Evolutionary conservation across 2,797 vertebrate species (phyloP).

Genomic region (Benthosema pterotum): DNA sequence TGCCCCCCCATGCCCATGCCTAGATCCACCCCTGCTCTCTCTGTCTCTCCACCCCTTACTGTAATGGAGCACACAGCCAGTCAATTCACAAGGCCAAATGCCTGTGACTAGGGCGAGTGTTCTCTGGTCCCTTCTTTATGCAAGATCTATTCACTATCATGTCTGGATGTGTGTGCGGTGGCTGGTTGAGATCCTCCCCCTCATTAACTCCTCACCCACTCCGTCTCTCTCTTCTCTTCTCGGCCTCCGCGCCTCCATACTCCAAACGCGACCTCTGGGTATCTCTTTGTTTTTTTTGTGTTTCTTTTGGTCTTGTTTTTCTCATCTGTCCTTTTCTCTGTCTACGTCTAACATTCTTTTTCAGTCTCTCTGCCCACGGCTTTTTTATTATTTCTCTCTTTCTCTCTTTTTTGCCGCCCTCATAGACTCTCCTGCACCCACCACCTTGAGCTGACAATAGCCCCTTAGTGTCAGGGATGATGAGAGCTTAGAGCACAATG

Average conservation of each 20-base stretch:
- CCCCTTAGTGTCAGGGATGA: constrained; percentile 58
- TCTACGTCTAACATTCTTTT: constrained; percentile 17
- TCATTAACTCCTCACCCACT: constrained; percentile 46
- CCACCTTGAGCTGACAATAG: constrained; percentile 65
- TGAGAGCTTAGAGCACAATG: constrained; percentile 51
- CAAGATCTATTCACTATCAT: constrained; percentile 68
- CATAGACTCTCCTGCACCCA: constrained; percentile 53
- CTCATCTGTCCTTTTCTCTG: constrained; percentile 35
- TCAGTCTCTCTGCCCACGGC: constrained; percentile 39
- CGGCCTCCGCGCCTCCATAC: constrained; percentile 10
- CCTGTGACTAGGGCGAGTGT: constrained; percentile 62
- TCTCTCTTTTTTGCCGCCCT: constrained; percentile 13
- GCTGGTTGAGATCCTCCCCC: constrained; percentile 67
- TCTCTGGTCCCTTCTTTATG: constrained; percentile 65
- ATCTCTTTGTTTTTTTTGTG: constrained; percentile 53
- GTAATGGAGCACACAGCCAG: constrained; percentile 44
- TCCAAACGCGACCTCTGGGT: constrained; percentile 41
- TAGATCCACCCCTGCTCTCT: too few relatives aligned
- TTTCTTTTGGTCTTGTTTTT: constrained; percentile 50
- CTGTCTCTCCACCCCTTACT: constrained; percentile 27
- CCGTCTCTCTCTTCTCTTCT: constrained; percentile 9
- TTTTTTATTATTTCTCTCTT: constrained; percentile 10
- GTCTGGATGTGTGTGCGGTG: constrained; percentile 59
- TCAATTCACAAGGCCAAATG: constrained; percentile 59
- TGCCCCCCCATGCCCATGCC: too few relatives aligned